Conservation (phyloP, 2,797 vertebrate genomes). For the Florisuga fusca region DNA sequence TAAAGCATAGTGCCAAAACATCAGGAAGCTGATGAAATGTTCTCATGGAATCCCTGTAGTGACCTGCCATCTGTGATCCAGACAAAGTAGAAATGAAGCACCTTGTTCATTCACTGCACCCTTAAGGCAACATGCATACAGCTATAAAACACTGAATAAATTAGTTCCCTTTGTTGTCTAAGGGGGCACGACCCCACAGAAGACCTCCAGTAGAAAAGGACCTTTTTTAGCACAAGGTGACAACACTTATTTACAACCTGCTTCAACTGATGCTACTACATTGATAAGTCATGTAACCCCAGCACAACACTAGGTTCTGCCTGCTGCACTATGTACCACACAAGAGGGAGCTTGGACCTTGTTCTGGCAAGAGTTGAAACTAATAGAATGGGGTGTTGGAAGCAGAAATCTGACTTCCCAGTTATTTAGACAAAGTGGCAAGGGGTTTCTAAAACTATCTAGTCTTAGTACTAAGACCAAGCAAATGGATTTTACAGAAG, state of each 20-base stretch:
- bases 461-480: not conserved
- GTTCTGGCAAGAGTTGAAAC: not conserved
- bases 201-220: not conserved
- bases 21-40: not conserved
- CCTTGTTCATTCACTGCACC: not conserved
- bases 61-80: not conserved
- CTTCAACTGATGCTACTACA: not conserved
- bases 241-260: not conserved
- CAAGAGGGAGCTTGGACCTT: not conserved
- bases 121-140: not conserved
- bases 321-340: not conserved
- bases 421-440: not conserved
- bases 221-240: not conserved
- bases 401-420: not conserved
- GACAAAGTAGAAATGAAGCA: not conserved
- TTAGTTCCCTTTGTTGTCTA: not conserved
- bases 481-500: not conserved
- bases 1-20: not conserved
- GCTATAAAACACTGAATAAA: not conserved
- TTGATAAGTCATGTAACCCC: not conserved
- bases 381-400: not conserved
- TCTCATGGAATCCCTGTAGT: not conserved
- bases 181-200: not conserved
- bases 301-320: not conserved
- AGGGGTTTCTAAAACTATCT: not conserved